These are phyloP conservation scores for Pharmacophagus antenor DNA, from an alignment of 2,888 invertebrate genomes.

Conservation along the genomic window DNA sequence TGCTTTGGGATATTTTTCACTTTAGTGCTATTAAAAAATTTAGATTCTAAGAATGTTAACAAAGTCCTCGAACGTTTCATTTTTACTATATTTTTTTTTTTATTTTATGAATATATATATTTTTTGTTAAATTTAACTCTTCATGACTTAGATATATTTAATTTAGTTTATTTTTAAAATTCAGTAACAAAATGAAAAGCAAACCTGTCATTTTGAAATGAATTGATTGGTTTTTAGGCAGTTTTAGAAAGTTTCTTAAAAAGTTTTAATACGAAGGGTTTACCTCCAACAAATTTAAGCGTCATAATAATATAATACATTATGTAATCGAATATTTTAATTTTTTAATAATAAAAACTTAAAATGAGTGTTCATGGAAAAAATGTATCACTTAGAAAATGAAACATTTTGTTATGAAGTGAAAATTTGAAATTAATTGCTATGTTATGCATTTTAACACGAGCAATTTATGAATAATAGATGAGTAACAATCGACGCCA, in stretches of 20 bases:
- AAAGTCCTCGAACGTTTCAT: slow-evolving; percentile 21
- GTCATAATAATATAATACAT: background rate
- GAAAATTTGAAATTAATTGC: slow-evolving; percentile 6
- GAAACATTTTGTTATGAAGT: background rate
- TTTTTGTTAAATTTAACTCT: slow-evolving; percentile 22
- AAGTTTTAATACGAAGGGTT: slow-evolving; percentile 12
- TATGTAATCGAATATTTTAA: background rate
- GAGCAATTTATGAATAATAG: slow-evolving; percentile 14
- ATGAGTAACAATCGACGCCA: slow-evolving; percentile 1
- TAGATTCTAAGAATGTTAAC: slow-evolving; percentile 7
- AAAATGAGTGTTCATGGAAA: background rate
- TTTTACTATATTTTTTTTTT: slow-evolving; percentile 20
- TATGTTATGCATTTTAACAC: slow-evolving; percentile 5
- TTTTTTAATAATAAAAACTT: background rate
- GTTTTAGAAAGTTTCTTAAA: background rate
- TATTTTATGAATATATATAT: slow-evolving; percentile 15
- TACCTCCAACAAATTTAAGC: background rate
- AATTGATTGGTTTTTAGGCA: background rate
- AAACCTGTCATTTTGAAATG: background rate
- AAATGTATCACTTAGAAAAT: slow-evolving; percentile 1
- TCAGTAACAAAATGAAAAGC: background rate
- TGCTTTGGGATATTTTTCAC: background rate
- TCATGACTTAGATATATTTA: slow-evolving; percentile 5
- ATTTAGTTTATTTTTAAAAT: slow-evolving; percentile 5
- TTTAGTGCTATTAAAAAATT: slow-evolving; percentile 1